A percentile compares a stretch with the other conserved stretches of the same genome.
Evolutionary conservation across 2,113 vertebrate genomes (phyloP).

Genomic region (Meles meles): DNA sequence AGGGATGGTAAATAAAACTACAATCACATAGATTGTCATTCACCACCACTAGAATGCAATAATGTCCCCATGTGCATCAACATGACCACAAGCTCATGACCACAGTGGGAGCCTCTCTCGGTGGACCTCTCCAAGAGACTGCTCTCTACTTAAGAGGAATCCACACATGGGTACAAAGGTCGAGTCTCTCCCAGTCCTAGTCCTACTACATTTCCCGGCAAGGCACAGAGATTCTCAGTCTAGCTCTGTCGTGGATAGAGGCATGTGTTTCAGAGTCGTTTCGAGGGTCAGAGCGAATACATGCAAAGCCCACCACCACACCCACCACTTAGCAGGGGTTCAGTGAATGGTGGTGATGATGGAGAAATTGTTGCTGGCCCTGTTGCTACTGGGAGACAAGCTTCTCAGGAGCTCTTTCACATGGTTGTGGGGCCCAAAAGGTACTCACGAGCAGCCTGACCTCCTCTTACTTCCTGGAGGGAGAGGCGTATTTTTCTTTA

Average conservation of each 20-base stretch:
- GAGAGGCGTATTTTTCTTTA: not conserved
- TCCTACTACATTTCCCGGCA: not conserved
- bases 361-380: not conserved
- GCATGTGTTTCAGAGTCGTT: not conserved
- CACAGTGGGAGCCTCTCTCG: not conserved
- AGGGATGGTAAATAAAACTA: not conserved
- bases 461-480: not conserved
- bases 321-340: not conserved
- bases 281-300: not conserved
- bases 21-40: not conserved
- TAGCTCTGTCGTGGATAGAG: not conserved
- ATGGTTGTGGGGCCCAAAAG: not conserved
- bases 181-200: not conserved
- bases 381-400: rapidly evolving
- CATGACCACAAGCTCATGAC: not conserved
- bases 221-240: not conserved
- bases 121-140: not conserved
- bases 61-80: not conserved
- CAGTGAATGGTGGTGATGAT: not conserved
- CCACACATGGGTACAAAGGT: not conserved
- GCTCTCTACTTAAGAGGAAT: not conserved
- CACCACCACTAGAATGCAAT: not conserved
- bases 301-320: not conserved
- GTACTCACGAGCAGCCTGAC: not conserved
- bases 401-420: not conserved